Percentiles rank a stretch among this genome's conserved stretches.
Conservation (phyloP, 2,797 vertebrate genomes). For the Xiphophorus birchmanni region DNA sequence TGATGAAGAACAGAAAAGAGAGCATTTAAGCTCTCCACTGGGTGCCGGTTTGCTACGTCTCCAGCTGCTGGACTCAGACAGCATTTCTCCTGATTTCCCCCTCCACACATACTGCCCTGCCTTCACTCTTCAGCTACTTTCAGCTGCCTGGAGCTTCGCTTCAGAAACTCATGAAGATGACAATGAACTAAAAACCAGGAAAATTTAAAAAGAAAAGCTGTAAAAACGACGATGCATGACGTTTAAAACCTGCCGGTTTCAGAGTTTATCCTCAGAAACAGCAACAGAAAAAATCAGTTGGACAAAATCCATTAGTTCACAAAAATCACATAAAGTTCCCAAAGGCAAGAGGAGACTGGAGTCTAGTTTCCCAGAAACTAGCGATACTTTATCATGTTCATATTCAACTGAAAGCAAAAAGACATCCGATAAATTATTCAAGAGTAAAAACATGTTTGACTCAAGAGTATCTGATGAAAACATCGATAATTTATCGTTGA, state of each 20-base stretch:
- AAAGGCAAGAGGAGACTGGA: conserved; percentile 27
- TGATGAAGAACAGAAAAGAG: neutral
- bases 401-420: no score
- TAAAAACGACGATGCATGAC: neutral
- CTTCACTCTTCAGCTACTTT: no score
- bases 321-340: neutral
- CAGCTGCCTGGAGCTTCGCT: neutral
- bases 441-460: no score
- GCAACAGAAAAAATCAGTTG: neutral
- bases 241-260: neutral
- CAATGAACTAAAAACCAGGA: neutral
- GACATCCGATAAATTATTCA: no score
- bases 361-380: no score
- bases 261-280: neutral
- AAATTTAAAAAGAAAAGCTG: neutral
- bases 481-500: no score
- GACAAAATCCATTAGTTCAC: neutral
- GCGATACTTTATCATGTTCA: no score
- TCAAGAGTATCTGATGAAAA: no score
- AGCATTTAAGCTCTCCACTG: neutral
- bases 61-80: neutral
- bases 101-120: no score
- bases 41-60: neutral
- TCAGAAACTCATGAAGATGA: neutral
- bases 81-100: neutral